These are phyloP conservation scores for Fissipunctia ypsillon DNA, from an alignment of 2,888 invertebrate species.

Conservation along the genomic window DNA sequence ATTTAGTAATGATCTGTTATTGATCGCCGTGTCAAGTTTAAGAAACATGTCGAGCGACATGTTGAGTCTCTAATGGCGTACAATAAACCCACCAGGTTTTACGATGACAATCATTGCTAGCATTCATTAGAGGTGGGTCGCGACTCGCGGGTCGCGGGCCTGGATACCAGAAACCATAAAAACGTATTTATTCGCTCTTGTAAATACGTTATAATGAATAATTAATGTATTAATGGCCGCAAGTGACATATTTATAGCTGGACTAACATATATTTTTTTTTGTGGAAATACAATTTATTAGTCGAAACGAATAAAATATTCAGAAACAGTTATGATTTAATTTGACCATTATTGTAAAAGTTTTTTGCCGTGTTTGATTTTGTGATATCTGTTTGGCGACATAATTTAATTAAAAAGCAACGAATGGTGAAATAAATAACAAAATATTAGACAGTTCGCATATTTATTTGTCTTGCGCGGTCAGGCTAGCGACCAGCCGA, in stretches of 20 bases:
- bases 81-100: slow-evolving; percentile 68
- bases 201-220: slow-evolving; percentile 69
- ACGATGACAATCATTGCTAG: slow-evolving; percentile 68
- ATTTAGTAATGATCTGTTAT: slow-evolving; percentile 51
- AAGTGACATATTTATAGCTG: slow-evolving; percentile 65
- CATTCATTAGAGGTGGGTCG: slow-evolving; percentile 66
- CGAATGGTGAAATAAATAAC: slow-evolving; percentile 38
- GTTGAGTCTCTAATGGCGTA: slow-evolving; percentile 59
- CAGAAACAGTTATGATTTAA: slow-evolving; percentile 61
- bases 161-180: slow-evolving; percentile 62
- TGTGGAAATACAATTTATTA: slow-evolving; percentile 50
- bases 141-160: slow-evolving; percentile 22
- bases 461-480: slow-evolving; percentile 10
- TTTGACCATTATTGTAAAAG: slow-evolving; percentile 48
- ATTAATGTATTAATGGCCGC: slow-evolving; percentile 64
- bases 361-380: slow-evolving; percentile 43
- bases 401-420: slow-evolving; percentile 49
- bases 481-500: slow-evolving; percentile 9
- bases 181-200: slow-evolving; percentile 67
- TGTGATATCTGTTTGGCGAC: slow-evolving; percentile 46
- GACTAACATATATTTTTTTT: slow-evolving; percentile 39
- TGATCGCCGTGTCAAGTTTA: slow-evolving; percentile 51
- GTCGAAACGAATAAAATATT: slow-evolving; percentile 42
- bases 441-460: slow-evolving; percentile 23
- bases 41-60: slow-evolving; percentile 61